Base-by-base conservation (phyloP, 2,113 vertebrate genomes). In the Toxostoma redivivum region DNA sequence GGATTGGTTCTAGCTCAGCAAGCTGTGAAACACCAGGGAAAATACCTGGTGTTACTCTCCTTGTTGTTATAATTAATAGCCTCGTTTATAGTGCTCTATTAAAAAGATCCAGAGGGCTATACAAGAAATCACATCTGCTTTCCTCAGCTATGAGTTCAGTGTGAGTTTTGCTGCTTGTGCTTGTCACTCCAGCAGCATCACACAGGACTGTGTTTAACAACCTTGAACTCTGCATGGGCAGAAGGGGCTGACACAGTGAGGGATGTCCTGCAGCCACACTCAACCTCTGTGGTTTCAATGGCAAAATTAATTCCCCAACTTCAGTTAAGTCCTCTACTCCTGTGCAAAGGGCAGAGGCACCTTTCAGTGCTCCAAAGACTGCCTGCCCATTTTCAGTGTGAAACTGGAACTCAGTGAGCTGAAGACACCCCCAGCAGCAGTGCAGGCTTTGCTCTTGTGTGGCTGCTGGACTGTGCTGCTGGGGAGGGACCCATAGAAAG, bases 61-160 rank as follows among this genome's bases (percentile, higher is more conserved):
- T 78, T 86, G 69, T 88, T 88, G 48, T 70, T 84, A 38, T 76
- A 90, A 96, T 96, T 92, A 94, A 95, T 92, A 86, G 79, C 69
- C 80, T 90, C 12, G 31, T 86, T 88, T 88, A 88, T 22, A 56
- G 53, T 42, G 31, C 44, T 88, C n/a, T 86, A 42, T 81, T 86
- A 86, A 92, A 79, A 93, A 80, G 51, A 93, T 65, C 27, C 90
- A 93, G 82, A 88, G 86, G 56, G 56, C 82, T 79, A 4, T 40
- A n/a, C 5, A 23, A 73, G 84, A 73, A 94, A 50, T 48, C 82
- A 73, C 88, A 83, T 83, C 95, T 96, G 79, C 57, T 82, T 70
- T 85, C 16, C 58, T 86, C 88, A 81, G 38, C 54, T 28, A 27
- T 62, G 62, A 92, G 40, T 62, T 64, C 22, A 66, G 51, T 3